Evolutionary conservation across 2,888 invertebrate genomes (phyloP).

Genomic region (Perdita meconis): DNA sequence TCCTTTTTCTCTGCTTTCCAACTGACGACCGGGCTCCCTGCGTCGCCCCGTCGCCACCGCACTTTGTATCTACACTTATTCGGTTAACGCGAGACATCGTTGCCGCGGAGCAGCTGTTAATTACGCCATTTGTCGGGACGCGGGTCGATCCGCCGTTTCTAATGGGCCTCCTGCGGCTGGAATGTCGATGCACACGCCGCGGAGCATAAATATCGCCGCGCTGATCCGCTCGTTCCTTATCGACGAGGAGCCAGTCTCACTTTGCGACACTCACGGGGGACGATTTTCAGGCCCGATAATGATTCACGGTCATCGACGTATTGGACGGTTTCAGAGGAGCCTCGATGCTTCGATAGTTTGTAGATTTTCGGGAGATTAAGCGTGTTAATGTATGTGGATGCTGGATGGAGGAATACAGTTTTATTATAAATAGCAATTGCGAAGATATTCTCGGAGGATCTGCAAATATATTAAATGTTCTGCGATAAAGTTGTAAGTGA

Average conservation of each 20-base stretch:
- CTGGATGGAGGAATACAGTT: too few species aligned
- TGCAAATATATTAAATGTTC: too few species aligned
- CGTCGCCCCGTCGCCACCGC: constrained; percentile 14
- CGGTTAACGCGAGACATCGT: constrained; percentile 40
- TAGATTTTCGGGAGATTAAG: background rate
- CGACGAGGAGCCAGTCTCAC: constrained; percentile 23
- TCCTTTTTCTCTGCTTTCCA: constrained; percentile 16
- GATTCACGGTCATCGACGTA: constrained; percentile 4
- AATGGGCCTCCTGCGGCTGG: constrained; percentile 16
- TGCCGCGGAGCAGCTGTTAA: constrained; percentile 40
- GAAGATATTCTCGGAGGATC: too few species aligned
- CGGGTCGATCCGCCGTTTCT: constrained; percentile 11
- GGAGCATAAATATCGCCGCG: constrained; percentile 20
- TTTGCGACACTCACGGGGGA: background rate
- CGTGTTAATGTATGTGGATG: too few species aligned
- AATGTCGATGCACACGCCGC: constrained; percentile 19
- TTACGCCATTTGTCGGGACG: constrained; percentile 47
- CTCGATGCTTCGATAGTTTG: background rate
- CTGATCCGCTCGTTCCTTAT: constrained; percentile 38
- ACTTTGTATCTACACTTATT: constrained; percentile 44
- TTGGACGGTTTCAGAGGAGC: background rate
- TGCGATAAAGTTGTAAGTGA: too few species aligned
- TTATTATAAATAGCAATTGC: too few species aligned
- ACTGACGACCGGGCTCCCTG: background rate
- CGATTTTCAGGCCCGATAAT: constrained; percentile 7